phyloP scores from a whole-genome alignment of 2,888 invertebrate species.

The Caradrina kadenii region DNA sequence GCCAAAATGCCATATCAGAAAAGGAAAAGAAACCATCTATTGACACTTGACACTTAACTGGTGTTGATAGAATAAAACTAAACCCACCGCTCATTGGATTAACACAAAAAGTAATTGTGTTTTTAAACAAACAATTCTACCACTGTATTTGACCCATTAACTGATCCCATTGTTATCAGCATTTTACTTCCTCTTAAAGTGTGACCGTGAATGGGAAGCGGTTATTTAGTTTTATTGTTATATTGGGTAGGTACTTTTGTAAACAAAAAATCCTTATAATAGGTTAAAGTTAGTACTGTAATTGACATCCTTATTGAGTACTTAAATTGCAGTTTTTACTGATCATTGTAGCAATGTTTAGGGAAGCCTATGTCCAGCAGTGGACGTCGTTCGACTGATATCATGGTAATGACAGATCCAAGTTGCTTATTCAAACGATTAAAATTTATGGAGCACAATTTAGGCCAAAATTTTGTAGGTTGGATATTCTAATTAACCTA shows the following conservation, averaged over 20 bases:
- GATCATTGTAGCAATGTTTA: too few relatives aligned
- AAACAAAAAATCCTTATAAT: slow-evolving; percentile 43
- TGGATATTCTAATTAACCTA: slow-evolving; percentile 1
- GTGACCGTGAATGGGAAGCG: slow-evolving; percentile 34
- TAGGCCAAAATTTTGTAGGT: not conserved
- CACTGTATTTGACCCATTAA: slow-evolving; percentile 43
- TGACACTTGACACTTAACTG: not conserved
- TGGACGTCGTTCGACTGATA: too few relatives aligned
- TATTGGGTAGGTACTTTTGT: slow-evolving; percentile 5
- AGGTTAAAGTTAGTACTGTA: not conserved
- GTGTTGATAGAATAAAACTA: not conserved
- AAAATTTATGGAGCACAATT: not conserved
- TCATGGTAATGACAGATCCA: not conserved
- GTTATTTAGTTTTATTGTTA: slow-evolving; percentile 42
- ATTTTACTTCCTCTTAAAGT: slow-evolving; percentile 45
- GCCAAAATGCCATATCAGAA: too few relatives aligned
- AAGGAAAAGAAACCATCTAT: not conserved
- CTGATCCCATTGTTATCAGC: slow-evolving; percentile 46
- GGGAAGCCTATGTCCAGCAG: too few relatives aligned
- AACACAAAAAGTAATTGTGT: slow-evolving; percentile 19
- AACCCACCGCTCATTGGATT: not conserved
- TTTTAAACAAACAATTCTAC: slow-evolving; percentile 18
- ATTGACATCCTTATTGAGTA: slow-evolving; percentile 40
- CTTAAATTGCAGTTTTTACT: not conserved
- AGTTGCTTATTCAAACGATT: not conserved